phyloP scores from a whole-genome alignment of 2,888 invertebrate genomes.

The Tetragnatha montana region DNA sequence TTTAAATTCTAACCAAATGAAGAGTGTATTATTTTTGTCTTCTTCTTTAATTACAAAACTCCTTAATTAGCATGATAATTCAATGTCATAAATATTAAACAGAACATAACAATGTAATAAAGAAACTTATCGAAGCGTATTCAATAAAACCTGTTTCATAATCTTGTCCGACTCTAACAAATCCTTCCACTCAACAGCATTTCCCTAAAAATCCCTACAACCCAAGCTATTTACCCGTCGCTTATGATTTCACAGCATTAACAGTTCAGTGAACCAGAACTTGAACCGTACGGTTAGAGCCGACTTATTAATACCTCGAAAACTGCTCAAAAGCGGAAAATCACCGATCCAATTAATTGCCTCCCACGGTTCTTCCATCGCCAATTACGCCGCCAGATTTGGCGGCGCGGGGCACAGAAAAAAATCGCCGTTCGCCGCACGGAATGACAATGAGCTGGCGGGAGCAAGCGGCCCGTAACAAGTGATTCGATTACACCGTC shows the following conservation, averaged over 20 bases:
- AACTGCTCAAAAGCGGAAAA: not conserved
- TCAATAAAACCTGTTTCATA: too few relatives aligned
- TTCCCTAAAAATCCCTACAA: too few relatives aligned
- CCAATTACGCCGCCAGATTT: constrained; percentile 17
- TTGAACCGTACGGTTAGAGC: not conserved
- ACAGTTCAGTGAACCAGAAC: not conserved
- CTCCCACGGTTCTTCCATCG: not conserved
- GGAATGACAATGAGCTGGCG: not conserved
- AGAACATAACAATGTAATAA: too few relatives aligned
- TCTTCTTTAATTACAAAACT: too few relatives aligned
- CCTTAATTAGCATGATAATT: too few relatives aligned
- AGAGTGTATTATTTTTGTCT: too few relatives aligned
- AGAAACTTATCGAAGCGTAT: too few relatives aligned
- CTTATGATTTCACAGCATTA: not conserved
- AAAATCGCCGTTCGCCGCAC: not conserved
- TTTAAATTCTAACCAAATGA: too few relatives aligned
- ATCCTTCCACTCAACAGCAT: too few relatives aligned
- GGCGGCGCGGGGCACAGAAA: constrained; percentile 3
- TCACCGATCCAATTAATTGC: constrained; percentile 6
- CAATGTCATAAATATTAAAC: too few relatives aligned
- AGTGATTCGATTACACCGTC: constrained; percentile 52
- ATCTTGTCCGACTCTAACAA: too few relatives aligned
- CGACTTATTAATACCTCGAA: not conserved
- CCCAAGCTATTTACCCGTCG: not conserved
- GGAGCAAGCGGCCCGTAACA: constrained; percentile 49